Evolutionary conservation across 2,113 vertebrate genomes (phyloP).

Genomic region (Gnathonemus longibarbis): DNA sequence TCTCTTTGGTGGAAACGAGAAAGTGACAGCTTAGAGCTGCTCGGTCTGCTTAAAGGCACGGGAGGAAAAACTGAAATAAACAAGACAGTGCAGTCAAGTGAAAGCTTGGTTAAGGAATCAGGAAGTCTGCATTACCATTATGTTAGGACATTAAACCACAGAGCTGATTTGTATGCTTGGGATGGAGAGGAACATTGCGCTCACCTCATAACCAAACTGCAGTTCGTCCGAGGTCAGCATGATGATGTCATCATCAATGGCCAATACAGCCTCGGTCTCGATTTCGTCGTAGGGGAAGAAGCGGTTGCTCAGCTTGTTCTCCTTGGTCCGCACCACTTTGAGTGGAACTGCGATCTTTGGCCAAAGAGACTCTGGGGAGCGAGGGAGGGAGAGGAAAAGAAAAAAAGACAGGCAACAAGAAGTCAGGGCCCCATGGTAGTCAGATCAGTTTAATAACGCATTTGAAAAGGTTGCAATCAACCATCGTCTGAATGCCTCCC

Average conservation of each 20-base stretch:
- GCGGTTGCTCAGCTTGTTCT: constrained; percentile 97
- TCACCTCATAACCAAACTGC: constrained; percentile 89
- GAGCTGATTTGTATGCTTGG: not conserved
- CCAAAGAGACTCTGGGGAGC: constrained; percentile 80
- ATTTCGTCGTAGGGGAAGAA: constrained; percentile 97
- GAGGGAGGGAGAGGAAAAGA: not conserved
- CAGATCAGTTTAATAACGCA: not conserved
- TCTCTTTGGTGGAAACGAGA: not conserved
- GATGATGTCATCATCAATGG: constrained; percentile 97
- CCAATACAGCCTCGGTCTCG: constrained; percentile 89
- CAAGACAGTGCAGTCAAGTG: not conserved
- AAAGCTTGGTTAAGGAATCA: not conserved
- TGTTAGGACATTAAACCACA: not conserved
- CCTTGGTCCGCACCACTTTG: constrained; percentile 87
- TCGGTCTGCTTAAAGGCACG: not conserved
- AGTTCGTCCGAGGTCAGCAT: constrained; percentile 96
- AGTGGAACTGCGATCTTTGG: constrained; percentile 90
- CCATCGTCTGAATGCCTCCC: not conserved
- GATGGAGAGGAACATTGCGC: not conserved
- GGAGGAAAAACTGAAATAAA: not conserved
- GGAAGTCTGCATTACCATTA: not conserved
- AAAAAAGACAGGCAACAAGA: not conserved
- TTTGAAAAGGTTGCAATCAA: not conserved
- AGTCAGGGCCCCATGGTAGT: not conserved
- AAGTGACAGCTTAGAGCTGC: not conserved